Base-by-base conservation (phyloP, 1,140 invertebrate species). In the Planococcus citri region DNA sequence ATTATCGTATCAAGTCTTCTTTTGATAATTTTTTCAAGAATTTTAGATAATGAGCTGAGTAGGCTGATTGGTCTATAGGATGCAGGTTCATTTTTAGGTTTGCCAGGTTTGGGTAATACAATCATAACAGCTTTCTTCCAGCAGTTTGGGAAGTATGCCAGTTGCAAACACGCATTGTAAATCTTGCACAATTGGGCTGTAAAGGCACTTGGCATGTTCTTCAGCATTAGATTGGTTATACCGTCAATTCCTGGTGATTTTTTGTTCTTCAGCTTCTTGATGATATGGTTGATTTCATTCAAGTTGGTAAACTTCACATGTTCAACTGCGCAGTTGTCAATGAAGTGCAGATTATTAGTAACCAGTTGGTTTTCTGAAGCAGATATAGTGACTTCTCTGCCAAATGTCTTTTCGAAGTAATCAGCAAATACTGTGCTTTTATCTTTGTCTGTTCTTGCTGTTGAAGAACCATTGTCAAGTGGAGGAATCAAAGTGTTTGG, bases 61-160 rank as follows among this genome's bases (percentile, higher is more conserved):
- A 78, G 73, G 25, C 70, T 75, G 2, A 79, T 79, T 10, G 76
- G 74, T 68, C 75, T 73, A 69, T 78, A 76, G 1, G 74, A 75
- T 33, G 67, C 71, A 10, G 70, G 69, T 27, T 74, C 29, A 12
- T 77, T 64, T 60, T 71, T 25, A 25, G 72, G 71, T 75, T 78
- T 77, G 20, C 73, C 75, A 4, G 74, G 74, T 70, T 75, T 75
- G 3, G 27, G 68, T 25, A 78, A 72, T 71, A 77, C 74, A n/a
- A 77, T 75, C 1, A 78, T 73, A 68, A 76, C 69, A 3, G 77
- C 75, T n/a, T 75, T 69, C 72, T 79, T 79, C 75, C 75, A 79
- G 41, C 74, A 71, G 0, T 17, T 1, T 0, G 77, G 75, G 68
- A 78, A 79, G 57, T 79, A 75, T 6, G 58, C 29, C 0, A 76